A percentile compares a stretch with the other conserved stretches of the same genome.
Evolutionary conservation across 2,888 invertebrate genomes (phyloP).

Genomic region (Andrena bucephala): DNA sequence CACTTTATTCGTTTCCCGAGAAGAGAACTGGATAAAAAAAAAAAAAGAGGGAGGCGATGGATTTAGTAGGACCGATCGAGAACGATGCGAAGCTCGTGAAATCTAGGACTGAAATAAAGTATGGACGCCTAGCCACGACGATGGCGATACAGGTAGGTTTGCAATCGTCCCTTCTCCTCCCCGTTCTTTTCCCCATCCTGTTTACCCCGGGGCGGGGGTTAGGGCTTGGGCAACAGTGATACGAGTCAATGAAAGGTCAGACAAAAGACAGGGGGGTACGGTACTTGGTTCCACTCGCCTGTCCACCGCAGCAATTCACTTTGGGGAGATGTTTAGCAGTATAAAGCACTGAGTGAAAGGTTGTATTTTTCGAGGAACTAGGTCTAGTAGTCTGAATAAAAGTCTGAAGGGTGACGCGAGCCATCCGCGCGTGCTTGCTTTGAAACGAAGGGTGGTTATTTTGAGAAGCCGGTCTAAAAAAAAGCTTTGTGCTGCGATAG

Average conservation of each 20-base stretch:
- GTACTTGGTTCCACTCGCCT: neutral
- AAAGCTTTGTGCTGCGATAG: slow-evolving; percentile 7
- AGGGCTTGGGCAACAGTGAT: neutral
- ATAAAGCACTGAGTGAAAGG: too few species aligned
- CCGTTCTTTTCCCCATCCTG: neutral
- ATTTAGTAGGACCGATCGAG: neutral
- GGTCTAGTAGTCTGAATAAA: too few species aligned
- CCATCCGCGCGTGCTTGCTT: neutral
- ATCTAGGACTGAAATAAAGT: slow-evolving; percentile 42
- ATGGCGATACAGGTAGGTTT: slow-evolving; percentile 28
- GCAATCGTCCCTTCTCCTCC: slow-evolving; percentile 42
- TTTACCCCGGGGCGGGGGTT: neutral
- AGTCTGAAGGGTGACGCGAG: neutral
- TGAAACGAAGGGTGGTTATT: slow-evolving; percentile 7
- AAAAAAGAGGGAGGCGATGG: too few species aligned
- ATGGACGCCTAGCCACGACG: neutral
- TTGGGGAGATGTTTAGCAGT: neutral
- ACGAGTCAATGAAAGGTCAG: slow-evolving; percentile 25
- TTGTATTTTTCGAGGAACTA: neutral
- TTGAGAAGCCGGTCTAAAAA: neutral
- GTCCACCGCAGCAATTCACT: neutral
- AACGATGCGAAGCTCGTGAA: slow-evolving; percentile 31
- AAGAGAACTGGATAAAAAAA: too few species aligned
- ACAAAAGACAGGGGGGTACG: neutral
- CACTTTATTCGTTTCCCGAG: too few species aligned